Conservation (phyloP, 2,797 vertebrate species). For the Forpus xanthops region DNA sequence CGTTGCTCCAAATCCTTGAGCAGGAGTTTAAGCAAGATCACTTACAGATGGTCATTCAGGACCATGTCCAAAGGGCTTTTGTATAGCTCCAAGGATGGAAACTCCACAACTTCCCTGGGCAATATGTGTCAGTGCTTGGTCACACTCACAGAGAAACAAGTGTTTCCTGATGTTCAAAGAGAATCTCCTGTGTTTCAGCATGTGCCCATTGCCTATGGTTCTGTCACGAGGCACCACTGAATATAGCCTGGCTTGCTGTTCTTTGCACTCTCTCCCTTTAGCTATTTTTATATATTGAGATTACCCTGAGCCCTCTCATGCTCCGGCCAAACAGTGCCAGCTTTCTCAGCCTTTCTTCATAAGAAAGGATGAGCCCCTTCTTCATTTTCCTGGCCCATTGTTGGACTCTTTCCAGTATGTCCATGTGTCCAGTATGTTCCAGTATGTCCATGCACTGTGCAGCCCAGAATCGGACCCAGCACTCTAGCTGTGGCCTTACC, state of each 20-base stretch:
- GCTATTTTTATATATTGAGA: not conserved
- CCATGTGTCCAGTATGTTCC: not conserved
- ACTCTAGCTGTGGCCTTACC: not conserved
- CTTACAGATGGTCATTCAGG: too few relatives aligned
- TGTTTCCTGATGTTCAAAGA: not conserved
- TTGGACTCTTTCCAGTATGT: not conserved
- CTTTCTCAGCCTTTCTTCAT: not conserved
- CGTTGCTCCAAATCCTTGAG: not conserved
- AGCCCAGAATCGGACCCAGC: not conserved
- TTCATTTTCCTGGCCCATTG: not conserved
- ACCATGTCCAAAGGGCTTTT: not conserved
- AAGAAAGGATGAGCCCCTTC: not conserved
- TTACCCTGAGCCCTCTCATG: not conserved
- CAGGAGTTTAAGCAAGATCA: not conserved
- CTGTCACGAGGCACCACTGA: not conserved
- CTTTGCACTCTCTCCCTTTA: not conserved
- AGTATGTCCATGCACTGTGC: not conserved
- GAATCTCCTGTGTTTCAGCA: not conserved
- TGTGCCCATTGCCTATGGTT: not conserved
- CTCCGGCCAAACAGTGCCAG: not conserved
- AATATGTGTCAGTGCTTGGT: too few relatives aligned
- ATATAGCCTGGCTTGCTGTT: not conserved
- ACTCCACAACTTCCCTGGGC: not conserved
- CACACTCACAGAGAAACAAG: not conserved
- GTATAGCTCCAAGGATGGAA: not conserved